Conservation (phyloP, 30 jellyfish, hydroid and myxozoan genomes). For the Cassiopea xamachana region DNA sequence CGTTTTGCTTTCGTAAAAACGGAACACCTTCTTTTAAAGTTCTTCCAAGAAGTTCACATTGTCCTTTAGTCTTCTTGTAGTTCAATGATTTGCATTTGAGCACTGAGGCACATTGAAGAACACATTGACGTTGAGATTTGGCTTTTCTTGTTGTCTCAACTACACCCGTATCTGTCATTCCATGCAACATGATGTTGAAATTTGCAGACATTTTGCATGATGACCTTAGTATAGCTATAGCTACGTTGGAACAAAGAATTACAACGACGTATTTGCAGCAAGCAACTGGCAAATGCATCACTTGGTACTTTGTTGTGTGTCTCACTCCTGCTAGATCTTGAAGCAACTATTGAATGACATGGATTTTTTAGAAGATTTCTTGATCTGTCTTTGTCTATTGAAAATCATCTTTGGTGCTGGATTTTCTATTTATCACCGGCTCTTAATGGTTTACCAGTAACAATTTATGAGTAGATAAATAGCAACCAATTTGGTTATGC, state of each 20-base stretch:
- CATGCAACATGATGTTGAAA: conserved; percentile 3
- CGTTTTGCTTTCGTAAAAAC: background rate
- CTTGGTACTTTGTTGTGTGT: too few species aligned
- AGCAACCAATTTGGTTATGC: too few species aligned
- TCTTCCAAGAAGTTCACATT: conserved; percentile 33
- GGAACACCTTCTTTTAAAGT: conserved; percentile 6
- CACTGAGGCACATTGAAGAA: conserved; percentile 23
- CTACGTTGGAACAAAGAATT: background rate
- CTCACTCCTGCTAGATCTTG: too few species aligned
- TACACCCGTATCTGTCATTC: conserved; percentile 21
- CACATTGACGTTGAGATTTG: conserved; percentile 12
- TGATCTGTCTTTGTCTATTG: too few species aligned
- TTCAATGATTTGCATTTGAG: conserved; percentile 28
- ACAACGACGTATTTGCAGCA: too few species aligned
- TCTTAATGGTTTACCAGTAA: too few species aligned
- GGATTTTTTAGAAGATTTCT: too few species aligned
- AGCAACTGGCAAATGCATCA: too few species aligned
- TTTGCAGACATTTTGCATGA: conserved; percentile 35
- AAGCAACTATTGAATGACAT: too few species aligned
- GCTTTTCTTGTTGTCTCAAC: conserved; percentile 5
- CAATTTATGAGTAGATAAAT: too few species aligned
- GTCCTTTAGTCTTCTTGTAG: background rate
- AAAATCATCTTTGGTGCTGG: too few species aligned
- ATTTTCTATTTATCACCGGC: too few species aligned
- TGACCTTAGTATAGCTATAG: conserved; percentile 1